phyloP scores from a whole-genome alignment of 2,113 vertebrate genomes.

The Megaceryle torquata region DNA sequence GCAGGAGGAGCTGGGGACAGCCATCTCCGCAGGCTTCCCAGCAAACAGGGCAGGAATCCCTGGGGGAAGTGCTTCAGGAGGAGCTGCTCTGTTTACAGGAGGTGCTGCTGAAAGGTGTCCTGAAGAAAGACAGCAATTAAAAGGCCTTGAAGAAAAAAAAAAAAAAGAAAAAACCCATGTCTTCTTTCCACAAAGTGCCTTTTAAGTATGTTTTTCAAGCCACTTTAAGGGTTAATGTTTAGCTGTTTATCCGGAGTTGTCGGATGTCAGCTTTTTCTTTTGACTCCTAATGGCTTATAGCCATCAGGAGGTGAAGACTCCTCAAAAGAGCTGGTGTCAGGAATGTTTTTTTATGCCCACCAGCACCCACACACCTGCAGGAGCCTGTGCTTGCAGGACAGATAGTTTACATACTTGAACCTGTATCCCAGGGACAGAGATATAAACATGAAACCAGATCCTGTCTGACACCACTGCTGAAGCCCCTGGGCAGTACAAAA shows the following conservation, averaged over 20 bases:
- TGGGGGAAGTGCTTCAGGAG: not conserved
- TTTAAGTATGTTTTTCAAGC: slow-evolving; percentile 47
- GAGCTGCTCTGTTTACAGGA: slow-evolving; percentile 30
- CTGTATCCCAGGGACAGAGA: slow-evolving; percentile 71
- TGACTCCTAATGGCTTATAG: slow-evolving; percentile 66
- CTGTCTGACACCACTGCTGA: not conserved
- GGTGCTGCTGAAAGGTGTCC: slow-evolving; percentile 58
- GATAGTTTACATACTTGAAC: slow-evolving; percentile 82
- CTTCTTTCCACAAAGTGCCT: slow-evolving; percentile 60
- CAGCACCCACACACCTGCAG: slow-evolving; percentile 78
- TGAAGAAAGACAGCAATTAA: slow-evolving; percentile 67
- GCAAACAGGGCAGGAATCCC: not conserved
- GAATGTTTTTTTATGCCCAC: slow-evolving; percentile 74
- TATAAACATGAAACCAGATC: slow-evolving; percentile 80
- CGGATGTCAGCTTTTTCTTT: slow-evolving; percentile 69
- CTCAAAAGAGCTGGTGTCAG: slow-evolving; percentile 68
- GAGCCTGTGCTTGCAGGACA: slow-evolving; percentile 31
- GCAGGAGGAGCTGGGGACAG: not conserved
- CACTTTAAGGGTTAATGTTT: slow-evolving; percentile 73
- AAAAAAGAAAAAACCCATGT: not conserved
- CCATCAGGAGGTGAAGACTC: slow-evolving; percentile 57
- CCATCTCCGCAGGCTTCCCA: fast-evolving
- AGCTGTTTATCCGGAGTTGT: slow-evolving; percentile 71
- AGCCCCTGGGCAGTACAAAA: slow-evolving; percentile 62
- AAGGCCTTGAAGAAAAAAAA: slow-evolving; percentile 15